These are phyloP conservation scores for Onychorhynchus coronatus DNA, from an alignment of 2,113 vertebrate species.

Conservation along the genomic window DNA sequence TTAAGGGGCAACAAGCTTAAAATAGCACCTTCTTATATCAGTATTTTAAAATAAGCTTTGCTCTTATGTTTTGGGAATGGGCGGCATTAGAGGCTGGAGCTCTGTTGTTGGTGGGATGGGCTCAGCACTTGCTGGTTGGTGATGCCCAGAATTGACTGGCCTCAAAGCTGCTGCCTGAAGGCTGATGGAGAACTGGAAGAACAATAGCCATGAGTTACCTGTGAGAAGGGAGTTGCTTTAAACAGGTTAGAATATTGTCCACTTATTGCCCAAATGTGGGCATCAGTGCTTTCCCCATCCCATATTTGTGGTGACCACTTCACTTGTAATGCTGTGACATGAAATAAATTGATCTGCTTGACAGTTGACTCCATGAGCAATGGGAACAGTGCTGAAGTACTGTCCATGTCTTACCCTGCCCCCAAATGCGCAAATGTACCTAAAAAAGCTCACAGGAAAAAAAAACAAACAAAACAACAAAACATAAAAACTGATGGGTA, in stretches of 20 bases:
- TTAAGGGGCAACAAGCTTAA: neutral
- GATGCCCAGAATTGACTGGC: neutral
- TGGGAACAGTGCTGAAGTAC: neutral
- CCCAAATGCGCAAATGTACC: neutral
- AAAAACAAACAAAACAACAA: too few relatives aligned
- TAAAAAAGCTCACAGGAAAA: neutral
- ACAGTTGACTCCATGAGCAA: fast-evolving
- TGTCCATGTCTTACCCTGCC: neutral
- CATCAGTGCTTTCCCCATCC: neutral
- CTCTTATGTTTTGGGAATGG: neutral
- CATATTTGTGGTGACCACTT: neutral
- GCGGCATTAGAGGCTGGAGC: neutral
- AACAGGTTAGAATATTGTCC: neutral
- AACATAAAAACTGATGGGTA: neutral
- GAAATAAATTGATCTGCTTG: neutral
- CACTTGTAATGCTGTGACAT: neutral
- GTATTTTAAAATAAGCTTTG: neutral
- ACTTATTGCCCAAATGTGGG: neutral
- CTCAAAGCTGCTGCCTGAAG: neutral
- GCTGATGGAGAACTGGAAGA: neutral
- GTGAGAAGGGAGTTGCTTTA: neutral
- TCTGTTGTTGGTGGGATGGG: neutral
- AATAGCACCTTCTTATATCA: neutral
- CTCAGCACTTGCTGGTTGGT: neutral
- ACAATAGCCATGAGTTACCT: neutral